Evolutionary conservation across 2,888 invertebrate genomes (phyloP), one percentile per base, ranked within the genome.

Genomic region (Drosophila meridiana): DNA sequence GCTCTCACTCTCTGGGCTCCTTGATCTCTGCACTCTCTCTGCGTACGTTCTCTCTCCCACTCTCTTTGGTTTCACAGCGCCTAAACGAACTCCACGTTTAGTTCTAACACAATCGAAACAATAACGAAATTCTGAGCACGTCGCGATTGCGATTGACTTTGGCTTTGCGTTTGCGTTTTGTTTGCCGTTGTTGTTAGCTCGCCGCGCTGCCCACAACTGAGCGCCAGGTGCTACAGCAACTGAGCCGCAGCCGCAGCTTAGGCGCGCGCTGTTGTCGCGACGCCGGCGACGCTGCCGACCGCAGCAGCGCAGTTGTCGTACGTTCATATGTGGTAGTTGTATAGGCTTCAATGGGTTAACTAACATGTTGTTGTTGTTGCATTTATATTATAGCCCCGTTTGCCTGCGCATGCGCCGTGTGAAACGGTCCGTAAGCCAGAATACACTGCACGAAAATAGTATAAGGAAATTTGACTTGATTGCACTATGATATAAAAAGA

Each of bases 121-220:
- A 68, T 58, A 72, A 53, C 70, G 72, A 64, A 65, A 69, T 65
- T 45, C 50, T 61, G 45, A 55, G 69, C 63, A 60, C 67, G 67
- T 68, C 68, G 73, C 89, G 76, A 34, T 42, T 56, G 42, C 7
- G 56, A 40, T 56, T 71, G 61, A 45, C 28, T 36, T 61, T 52
- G 53, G 28, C 38, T 55, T 48, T 61, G 71, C 82, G 73, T 32
- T 57, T 76, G 71, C 60, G 69, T 78, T 80, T 64, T 76, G 70
- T 85, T 76, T 63, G 72, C 70, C 78, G 89, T 84, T 87, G 85
- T 84, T 83, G 82, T 75, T 70, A 78, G 85, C 48, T 78, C 62
- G 82, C 88, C 87, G 87, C 73, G 74, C 80, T 84, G 78, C 74
- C 73, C 78, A 75, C 89, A 82, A 89, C 85, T 89, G 87, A 86